phyloP scores from a whole-genome alignment of 1,140 invertebrate species.

The Drosophila kurseongensis region DNA sequence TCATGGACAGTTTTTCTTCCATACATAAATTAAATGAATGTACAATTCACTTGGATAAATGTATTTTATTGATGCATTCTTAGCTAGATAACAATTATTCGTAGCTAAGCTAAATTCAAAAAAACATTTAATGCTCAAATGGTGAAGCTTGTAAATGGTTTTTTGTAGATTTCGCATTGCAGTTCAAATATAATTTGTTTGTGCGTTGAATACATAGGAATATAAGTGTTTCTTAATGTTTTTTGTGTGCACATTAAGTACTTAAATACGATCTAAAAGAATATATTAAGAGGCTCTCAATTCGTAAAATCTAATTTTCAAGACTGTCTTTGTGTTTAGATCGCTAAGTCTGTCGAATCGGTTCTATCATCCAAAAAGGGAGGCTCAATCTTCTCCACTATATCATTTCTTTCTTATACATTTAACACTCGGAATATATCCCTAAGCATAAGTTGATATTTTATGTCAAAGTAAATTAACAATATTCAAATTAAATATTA shows the following conservation, averaged over 20 bases:
- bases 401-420: slow-evolving; percentile 61
- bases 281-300: slow-evolving; percentile 52
- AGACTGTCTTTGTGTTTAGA: slow-evolving; percentile 79
- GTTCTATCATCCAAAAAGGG: slow-evolving; percentile 42
- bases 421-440: slow-evolving; percentile 40
- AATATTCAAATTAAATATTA: slow-evolving; percentile 50
- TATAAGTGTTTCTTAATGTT: slow-evolving; percentile 31
- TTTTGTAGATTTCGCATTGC: slow-evolving; percentile 68
- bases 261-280: slow-evolving; percentile 22
- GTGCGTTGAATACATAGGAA: slow-evolving; percentile 31
- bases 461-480: slow-evolving; percentile 59
- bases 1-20: slow-evolving; percentile 80
- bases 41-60: slow-evolving; percentile 64
- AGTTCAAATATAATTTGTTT: slow-evolving; percentile 40
- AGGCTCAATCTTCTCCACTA: not conserved
- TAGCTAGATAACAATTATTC: slow-evolving; percentile 72
- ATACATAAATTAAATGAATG: slow-evolving; percentile 54
- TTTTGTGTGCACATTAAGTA: slow-evolving; percentile 49
- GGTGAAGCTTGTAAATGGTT: slow-evolving; percentile 33
- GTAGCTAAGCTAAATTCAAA: slow-evolving; percentile 43
- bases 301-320: slow-evolving; percentile 68
- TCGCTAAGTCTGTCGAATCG: slow-evolving; percentile 59
- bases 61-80: slow-evolving; percentile 80
- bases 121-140: slow-evolving; percentile 27
- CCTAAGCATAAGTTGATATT: slow-evolving; percentile 70